Evolutionary conservation across 1,140 invertebrate genomes (phyloP).

Genomic region (Anadara kagoshimensis): DNA sequence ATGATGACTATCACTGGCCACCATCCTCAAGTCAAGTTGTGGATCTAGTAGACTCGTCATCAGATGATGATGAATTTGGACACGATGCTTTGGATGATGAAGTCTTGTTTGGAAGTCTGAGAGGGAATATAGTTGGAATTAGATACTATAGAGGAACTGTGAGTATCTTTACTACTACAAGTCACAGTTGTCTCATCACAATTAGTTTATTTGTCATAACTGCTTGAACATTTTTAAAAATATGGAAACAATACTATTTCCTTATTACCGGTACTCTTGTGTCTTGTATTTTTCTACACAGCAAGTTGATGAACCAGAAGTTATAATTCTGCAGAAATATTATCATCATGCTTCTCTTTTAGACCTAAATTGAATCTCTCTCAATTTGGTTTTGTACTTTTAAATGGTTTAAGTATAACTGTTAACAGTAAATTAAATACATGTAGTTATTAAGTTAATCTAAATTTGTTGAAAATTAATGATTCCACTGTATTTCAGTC

Average conservation of each 20-base stretch:
- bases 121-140: slow-evolving; percentile 50
- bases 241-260: too few relatives aligned
- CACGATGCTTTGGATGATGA: slow-evolving; percentile 45
- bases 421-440: background rate
- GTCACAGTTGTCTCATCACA: background rate
- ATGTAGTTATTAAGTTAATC: too few relatives aligned
- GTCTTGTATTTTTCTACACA: background rate
- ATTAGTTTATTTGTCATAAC: background rate
- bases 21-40: background rate
- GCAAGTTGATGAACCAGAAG: background rate
- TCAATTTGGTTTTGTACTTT: background rate
- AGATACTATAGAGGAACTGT: slow-evolving; percentile 55
- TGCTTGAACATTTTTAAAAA: background rate
- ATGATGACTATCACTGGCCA: background rate
- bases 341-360: too few relatives aligned
- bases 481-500: too few relatives aligned
- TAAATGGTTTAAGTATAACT: background rate
- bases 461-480: too few relatives aligned
- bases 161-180: slow-evolving; percentile 17
- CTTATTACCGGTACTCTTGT: background rate
- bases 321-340: background rate
- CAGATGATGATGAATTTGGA: slow-evolving; percentile 23
- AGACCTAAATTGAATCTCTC: background rate
- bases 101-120: slow-evolving; percentile 40
- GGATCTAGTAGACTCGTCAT: background rate